Evolutionary conservation across 2,113 vertebrate genomes (phyloP).

Genomic region (Andinoacara biseriatus): DNA sequence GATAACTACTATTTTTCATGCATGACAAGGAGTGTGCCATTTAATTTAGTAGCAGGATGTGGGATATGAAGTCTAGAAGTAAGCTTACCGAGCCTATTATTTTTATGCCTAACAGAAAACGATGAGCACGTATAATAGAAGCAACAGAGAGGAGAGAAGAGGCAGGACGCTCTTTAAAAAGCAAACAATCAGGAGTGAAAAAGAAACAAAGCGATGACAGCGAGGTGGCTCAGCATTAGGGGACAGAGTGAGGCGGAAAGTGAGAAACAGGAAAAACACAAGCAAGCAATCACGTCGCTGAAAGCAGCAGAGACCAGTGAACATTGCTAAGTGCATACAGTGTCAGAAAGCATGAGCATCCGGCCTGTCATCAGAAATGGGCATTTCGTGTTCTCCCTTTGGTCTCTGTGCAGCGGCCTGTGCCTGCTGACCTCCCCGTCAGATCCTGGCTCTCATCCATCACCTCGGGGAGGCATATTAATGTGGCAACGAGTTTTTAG

Average conservation of each 20-base stretch:
- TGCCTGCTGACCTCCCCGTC: conserved; percentile 56
- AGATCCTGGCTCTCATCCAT: conserved; percentile 57
- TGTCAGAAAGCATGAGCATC: conserved; percentile 69
- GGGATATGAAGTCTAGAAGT: conserved; percentile 52
- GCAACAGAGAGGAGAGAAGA: neutral
- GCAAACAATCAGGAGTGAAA: neutral
- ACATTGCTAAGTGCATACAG: conserved; percentile 52
- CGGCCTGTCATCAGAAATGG: conserved; percentile 68
- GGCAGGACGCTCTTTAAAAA: conserved; percentile 1
- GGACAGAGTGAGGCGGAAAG: conserved; percentile 17
- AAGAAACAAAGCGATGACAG: conserved; percentile 25
- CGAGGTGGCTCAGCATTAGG: conserved; percentile 22
- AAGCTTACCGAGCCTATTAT: conserved; percentile 58
- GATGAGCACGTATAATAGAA: conserved; percentile 32
- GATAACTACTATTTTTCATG: conserved; percentile 54
- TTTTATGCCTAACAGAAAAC: conserved; percentile 49
- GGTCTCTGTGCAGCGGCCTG: conserved; percentile 38
- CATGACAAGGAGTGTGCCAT: conserved; percentile 24
- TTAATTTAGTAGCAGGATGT: conserved; percentile 43
- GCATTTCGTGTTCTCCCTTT: conserved; percentile 63
- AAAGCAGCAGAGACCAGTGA: conserved; percentile 24
- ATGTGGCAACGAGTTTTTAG: conserved; percentile 58
- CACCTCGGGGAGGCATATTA: conserved; percentile 49
- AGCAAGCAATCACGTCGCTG: neutral
- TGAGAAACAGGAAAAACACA: conserved; percentile 12